Conservation (phyloP, 2,113 vertebrate species). For the Chamaetylas fuelleborni region DNA sequence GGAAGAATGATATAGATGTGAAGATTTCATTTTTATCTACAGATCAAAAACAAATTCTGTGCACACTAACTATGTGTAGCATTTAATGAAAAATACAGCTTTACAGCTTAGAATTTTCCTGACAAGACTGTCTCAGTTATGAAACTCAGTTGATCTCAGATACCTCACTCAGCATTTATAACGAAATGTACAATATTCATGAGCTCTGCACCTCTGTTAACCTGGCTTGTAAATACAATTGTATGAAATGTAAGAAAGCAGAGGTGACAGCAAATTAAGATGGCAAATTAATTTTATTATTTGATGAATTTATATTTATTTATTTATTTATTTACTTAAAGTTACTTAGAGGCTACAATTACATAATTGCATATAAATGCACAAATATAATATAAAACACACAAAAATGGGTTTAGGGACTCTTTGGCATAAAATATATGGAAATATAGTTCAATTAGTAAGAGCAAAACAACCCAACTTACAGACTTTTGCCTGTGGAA, state of each 20-base stretch:
- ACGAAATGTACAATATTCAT: background rate
- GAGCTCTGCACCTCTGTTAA: background rate
- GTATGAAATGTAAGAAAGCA: background rate
- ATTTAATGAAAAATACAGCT: background rate
- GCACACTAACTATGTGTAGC: background rate
- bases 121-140: background rate
- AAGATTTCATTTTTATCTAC: background rate
- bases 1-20: background rate
- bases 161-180: background rate
- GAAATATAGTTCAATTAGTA: background rate
- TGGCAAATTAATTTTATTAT: background rate
- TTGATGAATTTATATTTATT: background rate
- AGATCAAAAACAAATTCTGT: background rate
- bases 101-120: background rate
- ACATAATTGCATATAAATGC: background rate
- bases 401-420: background rate
- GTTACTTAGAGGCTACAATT: background rate
- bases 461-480: constrained; percentile 52
- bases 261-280: background rate
- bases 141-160: background rate
- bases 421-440: background rate
- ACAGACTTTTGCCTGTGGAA: constrained; percentile 89
- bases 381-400: background rate
- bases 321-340: background rate
- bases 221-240: background rate